Conservation (phyloP, 1,140 invertebrate genomes). For the Eumeta japonica region DNA sequence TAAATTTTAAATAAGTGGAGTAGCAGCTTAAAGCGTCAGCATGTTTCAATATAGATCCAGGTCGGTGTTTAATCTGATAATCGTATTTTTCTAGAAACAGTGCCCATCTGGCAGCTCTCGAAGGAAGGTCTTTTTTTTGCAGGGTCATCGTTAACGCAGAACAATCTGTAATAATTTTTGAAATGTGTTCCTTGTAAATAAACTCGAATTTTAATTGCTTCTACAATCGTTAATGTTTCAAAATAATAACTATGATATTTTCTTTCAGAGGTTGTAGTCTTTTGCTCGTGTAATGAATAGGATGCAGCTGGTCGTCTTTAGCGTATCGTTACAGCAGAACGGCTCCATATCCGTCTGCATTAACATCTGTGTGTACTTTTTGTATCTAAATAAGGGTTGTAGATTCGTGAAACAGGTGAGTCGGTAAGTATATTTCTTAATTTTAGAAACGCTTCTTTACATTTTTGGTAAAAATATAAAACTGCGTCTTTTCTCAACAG, state of each 20-base stretch:
- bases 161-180: slow-evolving; percentile 16
- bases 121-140: slow-evolving; percentile 31
- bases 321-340: slow-evolving; percentile 25
- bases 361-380: slow-evolving; percentile 9
- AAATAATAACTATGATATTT: too few species aligned
- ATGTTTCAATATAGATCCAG: slow-evolving; percentile 34
- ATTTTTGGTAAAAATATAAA: too few species aligned
- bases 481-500: too few species aligned
- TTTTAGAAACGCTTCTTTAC: too few species aligned
- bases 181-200: slow-evolving; percentile 52
- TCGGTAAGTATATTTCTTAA: too few species aligned
- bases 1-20: slow-evolving; percentile 15
- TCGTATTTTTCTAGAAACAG: slow-evolving; percentile 28
- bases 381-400: too few species aligned
- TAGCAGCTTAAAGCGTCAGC: slow-evolving; percentile 42
- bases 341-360: slow-evolving; percentile 14
- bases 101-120: slow-evolving; percentile 32
- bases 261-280: slow-evolving; percentile 37
- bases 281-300: too few species aligned
- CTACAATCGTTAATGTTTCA: slow-evolving; percentile 55
- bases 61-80: slow-evolving; percentile 26
- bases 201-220: slow-evolving; percentile 50
- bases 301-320: too few species aligned
- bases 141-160: slow-evolving; percentile 34
- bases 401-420: too few species aligned